These are phyloP conservation scores for Bos indicus DNA, from an alignment of 2,113 vertebrate genomes.

Conservation along the genomic window DNA sequence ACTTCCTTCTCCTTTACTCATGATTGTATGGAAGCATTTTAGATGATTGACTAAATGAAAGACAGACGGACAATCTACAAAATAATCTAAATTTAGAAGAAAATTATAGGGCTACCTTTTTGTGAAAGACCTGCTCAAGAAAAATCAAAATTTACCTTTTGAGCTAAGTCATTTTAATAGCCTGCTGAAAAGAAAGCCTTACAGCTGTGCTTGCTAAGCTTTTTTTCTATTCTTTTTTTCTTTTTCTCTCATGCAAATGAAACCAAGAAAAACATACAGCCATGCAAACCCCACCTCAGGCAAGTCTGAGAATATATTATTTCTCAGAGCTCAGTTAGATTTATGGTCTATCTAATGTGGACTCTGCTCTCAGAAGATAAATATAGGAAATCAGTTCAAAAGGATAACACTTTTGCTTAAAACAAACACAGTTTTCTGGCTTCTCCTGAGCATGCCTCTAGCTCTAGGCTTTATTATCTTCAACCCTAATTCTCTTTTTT, in stretches of 20 bases:
- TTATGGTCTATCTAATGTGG: constrained; percentile 74
- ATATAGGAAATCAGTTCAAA: constrained; percentile 70
- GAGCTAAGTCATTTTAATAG: constrained; percentile 63
- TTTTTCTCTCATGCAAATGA: constrained; percentile 81
- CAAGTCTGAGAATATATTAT: constrained; percentile 79
- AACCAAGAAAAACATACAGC: constrained; percentile 79
- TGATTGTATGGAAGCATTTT: neutral
- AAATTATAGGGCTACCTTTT: constrained; percentile 16
- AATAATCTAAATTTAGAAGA: constrained; percentile 34
- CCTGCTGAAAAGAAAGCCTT: constrained; percentile 68
- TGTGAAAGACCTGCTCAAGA: constrained; percentile 49
- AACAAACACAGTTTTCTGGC: constrained; percentile 65
- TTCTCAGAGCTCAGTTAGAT: constrained; percentile 78
- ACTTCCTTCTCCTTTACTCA: neutral
- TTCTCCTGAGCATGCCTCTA: neutral
- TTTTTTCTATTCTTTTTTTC: constrained; percentile 65
- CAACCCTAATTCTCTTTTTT: neutral
- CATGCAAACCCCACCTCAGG: constrained; percentile 78
- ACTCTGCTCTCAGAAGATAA: constrained; percentile 75
- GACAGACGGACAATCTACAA: neutral
- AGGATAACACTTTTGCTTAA: constrained; percentile 67
- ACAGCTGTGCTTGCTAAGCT: constrained; percentile 75
- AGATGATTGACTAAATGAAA: neutral
- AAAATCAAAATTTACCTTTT: constrained; percentile 73
- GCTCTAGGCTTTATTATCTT: neutral